phyloP scores from a whole-genome alignment of 2,113 vertebrate species.

The Stigmatopora nigra region DNA sequence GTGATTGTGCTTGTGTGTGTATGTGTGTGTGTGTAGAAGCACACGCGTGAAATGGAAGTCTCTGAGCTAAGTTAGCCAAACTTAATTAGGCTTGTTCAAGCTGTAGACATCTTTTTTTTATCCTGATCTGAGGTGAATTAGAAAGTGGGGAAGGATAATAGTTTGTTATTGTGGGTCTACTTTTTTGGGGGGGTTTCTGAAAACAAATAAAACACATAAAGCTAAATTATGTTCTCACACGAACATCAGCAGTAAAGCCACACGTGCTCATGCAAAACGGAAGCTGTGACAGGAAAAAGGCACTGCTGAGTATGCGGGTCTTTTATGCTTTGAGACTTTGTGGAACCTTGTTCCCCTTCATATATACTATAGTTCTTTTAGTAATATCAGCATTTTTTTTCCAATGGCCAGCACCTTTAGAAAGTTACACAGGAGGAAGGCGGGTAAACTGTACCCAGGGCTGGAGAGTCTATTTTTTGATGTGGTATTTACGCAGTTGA shows the following conservation, averaged over 20 bases:
- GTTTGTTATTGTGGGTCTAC: slow-evolving; percentile 10
- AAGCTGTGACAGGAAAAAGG: slow-evolving; percentile 7
- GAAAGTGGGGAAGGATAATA: slow-evolving; percentile 16
- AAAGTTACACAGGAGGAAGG: slow-evolving; percentile 66
- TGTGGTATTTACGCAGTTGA: slow-evolving; percentile 69
- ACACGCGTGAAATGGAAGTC: slow-evolving; percentile 63
- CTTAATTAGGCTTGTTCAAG: slow-evolving; percentile 67
- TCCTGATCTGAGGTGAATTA: slow-evolving; percentile 31
- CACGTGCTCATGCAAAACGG: slow-evolving; percentile 26
- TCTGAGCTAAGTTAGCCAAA: slow-evolving; percentile 64
- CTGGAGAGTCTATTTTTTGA: slow-evolving; percentile 49
- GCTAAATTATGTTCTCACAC: slow-evolving; percentile 8
- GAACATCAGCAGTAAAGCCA: slow-evolving; percentile 25
- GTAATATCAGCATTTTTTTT: slow-evolving; percentile 70
- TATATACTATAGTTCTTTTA: slow-evolving; percentile 55
- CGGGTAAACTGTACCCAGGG: slow-evolving; percentile 51
- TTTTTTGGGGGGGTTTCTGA: slow-evolving; percentile 7
- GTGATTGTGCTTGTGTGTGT: slow-evolving; percentile 28
- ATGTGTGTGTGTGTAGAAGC: slow-evolving; percentile 22
- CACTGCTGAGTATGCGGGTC: slow-evolving; percentile 40
- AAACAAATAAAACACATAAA: background rate
- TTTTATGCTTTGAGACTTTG: slow-evolving; percentile 58
- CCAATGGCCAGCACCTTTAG: slow-evolving; percentile 66
- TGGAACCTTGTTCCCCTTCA: slow-evolving; percentile 57
- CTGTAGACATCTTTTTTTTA: slow-evolving; percentile 50